Evolutionary conservation across 2,113 vertebrate genomes (phyloP), one percentile per base, ranked within the genome.

Genomic region (Microtus ochrogaster): DNA sequence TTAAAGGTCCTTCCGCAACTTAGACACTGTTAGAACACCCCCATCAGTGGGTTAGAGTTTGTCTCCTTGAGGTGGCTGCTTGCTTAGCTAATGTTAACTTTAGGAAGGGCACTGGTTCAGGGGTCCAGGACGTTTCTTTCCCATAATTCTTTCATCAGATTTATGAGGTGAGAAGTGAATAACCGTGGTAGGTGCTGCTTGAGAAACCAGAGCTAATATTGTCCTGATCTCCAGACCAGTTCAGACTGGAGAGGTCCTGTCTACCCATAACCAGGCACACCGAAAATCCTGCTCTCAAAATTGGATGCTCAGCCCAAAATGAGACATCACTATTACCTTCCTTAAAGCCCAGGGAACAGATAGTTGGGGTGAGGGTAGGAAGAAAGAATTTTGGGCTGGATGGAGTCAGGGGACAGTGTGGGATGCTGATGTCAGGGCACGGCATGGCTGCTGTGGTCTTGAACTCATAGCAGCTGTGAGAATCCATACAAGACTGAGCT

Each of bases 101-200:
- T 44, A 36, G 39, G 52, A 39, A 89, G 39, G 55, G 11, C 8
- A 3, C 26, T 22, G 28, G 33, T 47, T 92, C 13, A 4, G n/a
- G 30, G 17, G 44, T 24, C 3, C 7, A 0, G 22, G 4, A 47
- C 3, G 0, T 36, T 30, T 78, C n/a, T 76, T 22, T 0, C 39
- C 19, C 28, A n/a, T 12, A 6, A 33, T 3, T 1, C 68, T 68
- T n/a, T 65, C 6, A 12, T 61, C 58, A 19, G 52, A 22, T 12
- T 65, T 3, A 7, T 8, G 28, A 21, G 52, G n/a, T 3, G 0
- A 52, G 28, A 16, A 33, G 55, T 58, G 26, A 1, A 16, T 52
- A 79, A 5, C 39, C 28, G 2, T 0, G 17, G 30, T 2, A 17
- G 39, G 14, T 2, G 81, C 52, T 30, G 21, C 36, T 24, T 16